Evolutionary conservation across 2,113 vertebrate genomes (phyloP).

Genomic region (Tapirus terrestris): DNA sequence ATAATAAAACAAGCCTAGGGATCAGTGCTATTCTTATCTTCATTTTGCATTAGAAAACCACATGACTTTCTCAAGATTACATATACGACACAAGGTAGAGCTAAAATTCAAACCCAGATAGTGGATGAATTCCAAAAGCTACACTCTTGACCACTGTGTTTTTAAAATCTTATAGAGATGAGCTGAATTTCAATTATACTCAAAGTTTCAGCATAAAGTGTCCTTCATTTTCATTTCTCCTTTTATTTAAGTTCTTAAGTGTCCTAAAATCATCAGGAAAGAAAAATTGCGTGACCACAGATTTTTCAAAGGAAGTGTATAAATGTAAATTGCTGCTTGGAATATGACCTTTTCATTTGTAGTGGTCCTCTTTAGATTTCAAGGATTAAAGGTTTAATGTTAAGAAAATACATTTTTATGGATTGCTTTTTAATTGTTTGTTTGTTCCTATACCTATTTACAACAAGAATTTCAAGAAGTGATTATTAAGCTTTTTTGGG

Average conservation of each 20-base stretch:
- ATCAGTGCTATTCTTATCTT: not conserved
- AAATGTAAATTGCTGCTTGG: not conserved
- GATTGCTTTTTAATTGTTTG: not conserved
- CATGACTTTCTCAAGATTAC: not conserved
- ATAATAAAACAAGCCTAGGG: not conserved
- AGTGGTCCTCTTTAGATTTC: not conserved
- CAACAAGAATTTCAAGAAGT: not conserved
- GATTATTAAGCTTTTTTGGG: not conserved
- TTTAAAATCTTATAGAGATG: not conserved
- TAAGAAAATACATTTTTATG: not conserved
- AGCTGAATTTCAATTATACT: not conserved
- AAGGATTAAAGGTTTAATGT: not conserved
- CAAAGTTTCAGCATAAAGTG: not conserved
- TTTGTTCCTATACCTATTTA: not conserved
- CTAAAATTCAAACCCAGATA: not conserved
- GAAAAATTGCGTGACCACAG: not conserved
- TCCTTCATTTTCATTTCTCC: conserved; percentile 47
- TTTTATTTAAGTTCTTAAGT: not conserved
- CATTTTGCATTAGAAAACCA: not conserved
- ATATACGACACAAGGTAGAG: not conserved
- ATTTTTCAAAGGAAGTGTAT: conserved; percentile 4
- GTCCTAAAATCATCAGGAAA: not conserved
- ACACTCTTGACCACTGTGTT: not conserved
- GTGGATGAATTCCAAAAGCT: not conserved
- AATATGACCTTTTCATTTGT: not conserved